Conservation (phyloP, 2,888 invertebrate genomes). For the Rhopalosiphum nymphaeae region DNA sequence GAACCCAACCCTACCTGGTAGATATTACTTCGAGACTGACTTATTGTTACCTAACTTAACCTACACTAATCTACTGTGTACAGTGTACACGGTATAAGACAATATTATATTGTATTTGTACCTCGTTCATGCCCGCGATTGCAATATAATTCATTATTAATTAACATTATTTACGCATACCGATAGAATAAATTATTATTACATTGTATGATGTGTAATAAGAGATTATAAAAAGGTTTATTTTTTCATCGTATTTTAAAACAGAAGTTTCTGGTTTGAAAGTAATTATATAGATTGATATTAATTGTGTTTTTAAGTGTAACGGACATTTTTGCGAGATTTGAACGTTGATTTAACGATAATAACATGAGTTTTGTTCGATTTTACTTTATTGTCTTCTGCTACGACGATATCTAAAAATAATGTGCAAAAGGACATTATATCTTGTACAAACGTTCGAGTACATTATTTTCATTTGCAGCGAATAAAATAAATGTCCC, state of each 20-base stretch:
- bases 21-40: not conserved
- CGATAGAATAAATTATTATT: not conserved
- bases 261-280: not conserved
- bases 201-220: not conserved
- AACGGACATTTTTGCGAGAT: not conserved
- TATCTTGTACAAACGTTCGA: constrained; percentile 19
- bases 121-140: not conserved
- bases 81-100: not conserved
- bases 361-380: not conserved
- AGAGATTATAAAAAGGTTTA: not conserved
- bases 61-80: not conserved
- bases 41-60: not conserved
- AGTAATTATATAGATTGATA: not conserved
- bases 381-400: not conserved
- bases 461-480: constrained; percentile 54
- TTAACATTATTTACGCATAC: not conserved
- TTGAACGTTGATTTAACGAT: not conserved
- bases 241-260: not conserved
- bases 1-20: not conserved
- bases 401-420: not conserved
- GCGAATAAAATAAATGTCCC: constrained; percentile 51
- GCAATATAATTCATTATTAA: not conserved
- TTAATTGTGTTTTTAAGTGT: not conserved
- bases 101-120: not conserved
- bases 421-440: not conserved